Conservation (phyloP, 2,113 vertebrate species). For the Progne subis region DNA sequence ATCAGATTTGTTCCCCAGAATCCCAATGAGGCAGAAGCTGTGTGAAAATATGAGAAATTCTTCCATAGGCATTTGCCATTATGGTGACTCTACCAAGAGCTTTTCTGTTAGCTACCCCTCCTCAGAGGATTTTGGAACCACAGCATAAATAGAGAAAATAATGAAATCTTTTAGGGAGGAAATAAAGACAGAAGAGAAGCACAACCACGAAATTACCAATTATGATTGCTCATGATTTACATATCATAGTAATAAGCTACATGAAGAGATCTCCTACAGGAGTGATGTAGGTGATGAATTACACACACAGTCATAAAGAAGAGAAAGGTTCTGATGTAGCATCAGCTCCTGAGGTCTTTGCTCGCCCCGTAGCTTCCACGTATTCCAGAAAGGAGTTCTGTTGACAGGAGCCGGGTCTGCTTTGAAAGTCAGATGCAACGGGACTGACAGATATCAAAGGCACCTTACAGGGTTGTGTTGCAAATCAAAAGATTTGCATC, state of each 20-base stretch:
- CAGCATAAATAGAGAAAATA: background rate
- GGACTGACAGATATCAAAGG: background rate
- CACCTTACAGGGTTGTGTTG: background rate
- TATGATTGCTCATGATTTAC: background rate
- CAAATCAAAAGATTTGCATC: background rate
- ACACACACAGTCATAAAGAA: fast-evolving
- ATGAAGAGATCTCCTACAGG: background rate
- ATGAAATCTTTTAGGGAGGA: background rate
- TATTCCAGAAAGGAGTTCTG: background rate
- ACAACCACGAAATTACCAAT: background rate
- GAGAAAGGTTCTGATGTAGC: background rate
- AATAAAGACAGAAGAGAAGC: background rate
- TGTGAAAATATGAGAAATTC: background rate
- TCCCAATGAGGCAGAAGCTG: background rate
- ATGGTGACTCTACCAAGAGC: background rate
- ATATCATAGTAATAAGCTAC: background rate
- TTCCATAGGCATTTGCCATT: background rate
- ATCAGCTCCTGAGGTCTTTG: background rate
- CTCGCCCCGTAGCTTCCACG: background rate
- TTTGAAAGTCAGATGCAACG: background rate
- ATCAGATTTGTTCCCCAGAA: background rate
- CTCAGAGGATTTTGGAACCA: background rate
- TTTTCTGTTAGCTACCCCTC: background rate
- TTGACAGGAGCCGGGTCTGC: background rate
- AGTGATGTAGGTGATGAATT: background rate